Evolutionary conservation across 2,113 vertebrate species (phyloP).

Genomic region (Sebastes fasciatus): DNA sequence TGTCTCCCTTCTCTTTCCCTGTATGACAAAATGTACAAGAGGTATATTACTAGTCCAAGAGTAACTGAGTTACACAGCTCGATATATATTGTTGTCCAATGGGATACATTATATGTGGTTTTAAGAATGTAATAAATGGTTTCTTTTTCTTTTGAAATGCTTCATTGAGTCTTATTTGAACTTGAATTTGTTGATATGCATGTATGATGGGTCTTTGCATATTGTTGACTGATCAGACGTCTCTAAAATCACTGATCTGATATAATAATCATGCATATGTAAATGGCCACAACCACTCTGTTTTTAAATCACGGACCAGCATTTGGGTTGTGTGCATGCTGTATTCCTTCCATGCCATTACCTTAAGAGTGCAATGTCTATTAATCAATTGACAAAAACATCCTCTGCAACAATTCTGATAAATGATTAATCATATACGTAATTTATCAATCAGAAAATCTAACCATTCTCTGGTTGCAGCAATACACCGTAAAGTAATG

Average conservation of each 20-base stretch:
- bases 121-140: slow-evolving; percentile 88
- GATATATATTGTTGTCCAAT: slow-evolving; percentile 82
- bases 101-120: slow-evolving; percentile 83
- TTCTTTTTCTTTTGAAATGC: slow-evolving; percentile 78
- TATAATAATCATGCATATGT: neutral
- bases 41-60: slow-evolving; percentile 82
- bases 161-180: slow-evolving; percentile 37
- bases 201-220: neutral
- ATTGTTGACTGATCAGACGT: neutral
- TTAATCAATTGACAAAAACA: neutral
- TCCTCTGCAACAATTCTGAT: neutral
- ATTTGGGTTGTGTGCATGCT: neutral
- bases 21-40: slow-evolving; percentile 80
- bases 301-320: neutral
- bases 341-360: neutral
- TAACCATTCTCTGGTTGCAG: neutral
- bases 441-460: neutral
- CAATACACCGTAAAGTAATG: neutral
- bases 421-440: neutral
- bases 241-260: slow-evolving; percentile 4
- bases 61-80: slow-evolving; percentile 76
- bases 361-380: neutral
- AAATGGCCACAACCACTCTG: neutral
- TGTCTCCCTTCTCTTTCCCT: slow-evolving; percentile 69
- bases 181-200: neutral